Evolutionary conservation across 2,888 invertebrate genomes (phyloP).

Genomic region (Pimpla rufipes): DNA sequence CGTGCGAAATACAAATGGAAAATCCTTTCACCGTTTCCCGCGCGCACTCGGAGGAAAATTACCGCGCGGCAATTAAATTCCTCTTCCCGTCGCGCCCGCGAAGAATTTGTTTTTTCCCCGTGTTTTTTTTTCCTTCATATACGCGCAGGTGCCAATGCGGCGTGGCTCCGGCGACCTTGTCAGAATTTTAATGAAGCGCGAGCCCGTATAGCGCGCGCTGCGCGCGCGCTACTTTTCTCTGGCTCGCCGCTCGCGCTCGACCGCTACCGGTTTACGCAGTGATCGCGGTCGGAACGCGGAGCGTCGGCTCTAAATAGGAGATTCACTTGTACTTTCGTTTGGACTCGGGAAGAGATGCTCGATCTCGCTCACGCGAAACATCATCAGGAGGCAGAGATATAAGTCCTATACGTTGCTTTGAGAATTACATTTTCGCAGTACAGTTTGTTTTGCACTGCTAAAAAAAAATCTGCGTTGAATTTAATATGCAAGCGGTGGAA

Average conservation of each 20-base stretch:
- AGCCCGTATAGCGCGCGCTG: conserved; percentile 39
- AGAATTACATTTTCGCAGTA: too few species aligned
- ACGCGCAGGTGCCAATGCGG: conserved; percentile 43
- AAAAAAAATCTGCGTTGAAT: too few species aligned
- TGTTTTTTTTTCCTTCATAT: conserved; percentile 15
- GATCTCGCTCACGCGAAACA: conserved; percentile 53
- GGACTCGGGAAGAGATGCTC: conserved; percentile 29
- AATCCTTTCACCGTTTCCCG: conserved; percentile 5
- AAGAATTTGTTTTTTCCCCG: conserved; percentile 6
- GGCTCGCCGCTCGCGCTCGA: too few species aligned
- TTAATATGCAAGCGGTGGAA: too few species aligned
- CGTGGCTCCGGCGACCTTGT: conserved; percentile 54
- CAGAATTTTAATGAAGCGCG: conserved; percentile 60
- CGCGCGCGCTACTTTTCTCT: conserved; percentile 41
- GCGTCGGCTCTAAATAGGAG: conserved; percentile 54
- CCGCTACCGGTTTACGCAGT: conserved; percentile 60
- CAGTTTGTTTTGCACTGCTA: too few species aligned
- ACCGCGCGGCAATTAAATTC: conserved; percentile 4
- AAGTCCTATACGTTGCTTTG: too few species aligned
- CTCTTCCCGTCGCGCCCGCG: not conserved
- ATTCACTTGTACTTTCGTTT: conserved; percentile 72
- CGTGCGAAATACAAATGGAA: not conserved
- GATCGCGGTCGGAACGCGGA: conserved; percentile 10
- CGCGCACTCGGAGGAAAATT: not conserved
- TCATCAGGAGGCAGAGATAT: conserved; percentile 5